A percentile compares a stretch with the other conserved stretches of the same genome.
Conservation (phyloP, 1,140 invertebrate genomes). For the Lucilia sericata region DNA sequence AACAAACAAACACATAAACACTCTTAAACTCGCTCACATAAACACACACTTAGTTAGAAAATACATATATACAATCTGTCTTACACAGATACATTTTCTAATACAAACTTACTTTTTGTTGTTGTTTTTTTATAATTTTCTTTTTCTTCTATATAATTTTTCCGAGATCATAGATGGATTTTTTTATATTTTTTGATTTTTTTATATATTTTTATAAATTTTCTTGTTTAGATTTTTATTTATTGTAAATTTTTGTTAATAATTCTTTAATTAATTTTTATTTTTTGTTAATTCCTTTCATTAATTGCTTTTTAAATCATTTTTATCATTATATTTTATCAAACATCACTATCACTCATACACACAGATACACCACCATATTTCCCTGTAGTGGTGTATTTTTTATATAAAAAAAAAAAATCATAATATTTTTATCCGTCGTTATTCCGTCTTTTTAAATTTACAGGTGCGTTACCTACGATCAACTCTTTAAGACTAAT, state of each 20-base stretch:
- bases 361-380: not conserved
- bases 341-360: not conserved
- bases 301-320: not conserved
- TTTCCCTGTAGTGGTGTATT: not conserved
- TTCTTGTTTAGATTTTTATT: not conserved
- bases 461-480: slow-evolving; percentile 64
- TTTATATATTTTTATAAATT: not conserved
- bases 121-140: not conserved
- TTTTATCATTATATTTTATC: not conserved
- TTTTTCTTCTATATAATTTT: not conserved
- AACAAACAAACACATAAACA: slow-evolving; percentile 24
- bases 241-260: not conserved
- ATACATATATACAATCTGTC: not conserved
- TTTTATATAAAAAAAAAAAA: slow-evolving; percentile 6
- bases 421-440: slow-evolving; percentile 31
- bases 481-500: slow-evolving; percentile 67
- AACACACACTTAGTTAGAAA: not conserved
- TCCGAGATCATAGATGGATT: not conserved
- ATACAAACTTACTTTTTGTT: slow-evolving; percentile 9
- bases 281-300: not conserved
- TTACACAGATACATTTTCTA: not conserved
- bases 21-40: slow-evolving; percentile 7
- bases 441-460: slow-evolving; percentile 45
- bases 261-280: not conserved
- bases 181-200: not conserved